These are phyloP conservation scores for Passer domesticus DNA, from an alignment of 2,113 vertebrate genomes.

Conservation along the genomic window DNA sequence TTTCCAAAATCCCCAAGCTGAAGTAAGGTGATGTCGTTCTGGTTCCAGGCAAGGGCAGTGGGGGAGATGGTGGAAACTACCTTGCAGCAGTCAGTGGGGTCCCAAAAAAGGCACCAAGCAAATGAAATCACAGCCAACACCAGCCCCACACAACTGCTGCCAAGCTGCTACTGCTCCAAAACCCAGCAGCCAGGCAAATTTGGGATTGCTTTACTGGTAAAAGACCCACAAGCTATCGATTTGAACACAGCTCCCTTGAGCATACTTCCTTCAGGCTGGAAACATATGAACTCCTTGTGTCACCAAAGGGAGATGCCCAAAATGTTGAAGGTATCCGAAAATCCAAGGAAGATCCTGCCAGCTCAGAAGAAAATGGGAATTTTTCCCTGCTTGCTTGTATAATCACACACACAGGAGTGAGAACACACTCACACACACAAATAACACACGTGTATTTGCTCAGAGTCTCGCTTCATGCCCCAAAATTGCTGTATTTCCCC, in stretches of 20 bases:
- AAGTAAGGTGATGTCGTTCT: fast-evolving
- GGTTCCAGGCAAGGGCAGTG: fast-evolving
- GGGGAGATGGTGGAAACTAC: background rate
- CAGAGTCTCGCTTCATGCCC: background rate
- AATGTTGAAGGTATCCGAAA: background rate
- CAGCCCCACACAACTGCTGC: background rate
- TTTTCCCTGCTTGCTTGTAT: background rate
- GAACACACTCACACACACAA: background rate
- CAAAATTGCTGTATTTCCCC: fast-evolving
- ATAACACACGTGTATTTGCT: fast-evolving
- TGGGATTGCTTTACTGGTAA: background rate
- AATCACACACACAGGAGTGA: background rate
- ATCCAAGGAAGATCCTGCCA: background rate
- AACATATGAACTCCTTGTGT: background rate
- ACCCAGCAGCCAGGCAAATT: background rate
- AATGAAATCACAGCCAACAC: background rate
- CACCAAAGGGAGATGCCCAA: background rate
- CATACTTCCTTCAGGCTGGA: fast-evolving
- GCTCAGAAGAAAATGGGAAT: background rate
- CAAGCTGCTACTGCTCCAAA: background rate
- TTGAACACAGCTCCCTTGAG: background rate
- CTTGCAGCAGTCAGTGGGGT: fast-evolving
- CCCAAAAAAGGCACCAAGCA: background rate
- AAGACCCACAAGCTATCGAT: background rate
- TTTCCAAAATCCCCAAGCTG: fast-evolving